phyloP scores from a whole-genome alignment of 2,113 vertebrate species.

The Mustelus asterias region DNA sequence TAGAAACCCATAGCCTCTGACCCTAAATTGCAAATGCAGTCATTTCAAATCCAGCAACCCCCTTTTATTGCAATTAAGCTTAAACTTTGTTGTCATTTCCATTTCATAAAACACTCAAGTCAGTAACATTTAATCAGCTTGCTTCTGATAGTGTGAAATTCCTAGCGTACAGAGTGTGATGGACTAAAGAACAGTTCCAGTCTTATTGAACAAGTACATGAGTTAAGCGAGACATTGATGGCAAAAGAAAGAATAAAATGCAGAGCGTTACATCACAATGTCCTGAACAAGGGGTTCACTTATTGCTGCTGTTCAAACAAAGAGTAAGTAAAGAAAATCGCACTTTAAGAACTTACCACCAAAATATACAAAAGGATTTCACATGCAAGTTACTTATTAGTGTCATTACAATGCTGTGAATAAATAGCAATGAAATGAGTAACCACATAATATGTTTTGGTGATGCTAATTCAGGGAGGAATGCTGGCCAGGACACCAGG shows the following conservation, averaged over 20 bases:
- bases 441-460: background rate
- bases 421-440: background rate
- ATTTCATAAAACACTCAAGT: constrained; percentile 20
- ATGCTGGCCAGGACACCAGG: background rate
- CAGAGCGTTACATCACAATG: background rate
- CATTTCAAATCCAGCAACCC: constrained; percentile 6
- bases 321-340: background rate
- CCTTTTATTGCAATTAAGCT: background rate
- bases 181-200: background rate
- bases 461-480: background rate
- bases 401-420: background rate
- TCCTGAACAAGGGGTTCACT: no score
- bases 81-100: background rate
- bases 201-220: background rate
- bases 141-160: background rate
- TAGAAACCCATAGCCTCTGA: background rate
- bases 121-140: background rate
- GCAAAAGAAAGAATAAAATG: background rate
- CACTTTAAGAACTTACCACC: background rate
- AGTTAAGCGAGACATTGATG: background rate
- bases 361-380: background rate
- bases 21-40: background rate
- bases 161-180: background rate
- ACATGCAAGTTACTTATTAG: background rate
- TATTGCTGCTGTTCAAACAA: background rate